These are phyloP conservation scores for Chouioia cunea DNA, from an alignment of 2,888 invertebrate genomes.

Conservation along the genomic window DNA sequence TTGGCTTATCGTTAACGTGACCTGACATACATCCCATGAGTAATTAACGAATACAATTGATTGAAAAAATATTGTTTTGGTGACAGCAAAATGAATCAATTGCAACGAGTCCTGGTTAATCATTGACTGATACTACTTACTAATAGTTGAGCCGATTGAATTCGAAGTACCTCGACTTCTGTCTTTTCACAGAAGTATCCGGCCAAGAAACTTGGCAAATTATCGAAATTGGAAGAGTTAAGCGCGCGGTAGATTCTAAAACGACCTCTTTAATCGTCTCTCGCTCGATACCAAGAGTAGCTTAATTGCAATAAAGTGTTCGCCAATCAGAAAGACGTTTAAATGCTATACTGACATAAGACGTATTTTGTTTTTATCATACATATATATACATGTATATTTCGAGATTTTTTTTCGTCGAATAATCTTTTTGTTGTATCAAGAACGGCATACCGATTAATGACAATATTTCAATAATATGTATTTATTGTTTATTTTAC, in stretches of 20 bases:
- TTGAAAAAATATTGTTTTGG: too few species aligned
- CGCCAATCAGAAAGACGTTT: conserved; percentile 36
- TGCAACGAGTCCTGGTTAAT: conserved; percentile 28
- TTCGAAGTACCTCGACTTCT: conserved; percentile 40
- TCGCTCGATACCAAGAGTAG: conserved; percentile 38
- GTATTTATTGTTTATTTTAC: too few species aligned
- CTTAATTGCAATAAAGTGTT: conserved; percentile 46
- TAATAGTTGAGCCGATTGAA: conserved; percentile 15
- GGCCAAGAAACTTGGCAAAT: conserved; percentile 44
- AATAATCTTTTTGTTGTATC: too few species aligned
- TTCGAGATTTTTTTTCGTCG: too few species aligned
- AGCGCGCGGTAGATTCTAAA: conserved; percentile 43
- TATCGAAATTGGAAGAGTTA: conserved; percentile 46
- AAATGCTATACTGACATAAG: conserved; percentile 47
- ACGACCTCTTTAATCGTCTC: conserved; percentile 45
- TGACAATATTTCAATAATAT: too few species aligned
- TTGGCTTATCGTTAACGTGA: too few species aligned
- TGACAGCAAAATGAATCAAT: conserved; percentile 21
- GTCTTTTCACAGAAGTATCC: conserved; percentile 45
- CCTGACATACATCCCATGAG: too few species aligned
- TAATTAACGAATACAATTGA: too few species aligned
- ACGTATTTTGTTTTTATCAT: conserved; percentile 45
- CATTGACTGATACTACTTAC: background rate
- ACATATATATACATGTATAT: too few species aligned
- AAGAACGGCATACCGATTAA: too few species aligned